A percentile compares a stretch with the other conserved stretches of the same genome.
Evolutionary conservation across 2,113 vertebrate genomes (phyloP).

Genomic region (Nanger granti): DNA sequence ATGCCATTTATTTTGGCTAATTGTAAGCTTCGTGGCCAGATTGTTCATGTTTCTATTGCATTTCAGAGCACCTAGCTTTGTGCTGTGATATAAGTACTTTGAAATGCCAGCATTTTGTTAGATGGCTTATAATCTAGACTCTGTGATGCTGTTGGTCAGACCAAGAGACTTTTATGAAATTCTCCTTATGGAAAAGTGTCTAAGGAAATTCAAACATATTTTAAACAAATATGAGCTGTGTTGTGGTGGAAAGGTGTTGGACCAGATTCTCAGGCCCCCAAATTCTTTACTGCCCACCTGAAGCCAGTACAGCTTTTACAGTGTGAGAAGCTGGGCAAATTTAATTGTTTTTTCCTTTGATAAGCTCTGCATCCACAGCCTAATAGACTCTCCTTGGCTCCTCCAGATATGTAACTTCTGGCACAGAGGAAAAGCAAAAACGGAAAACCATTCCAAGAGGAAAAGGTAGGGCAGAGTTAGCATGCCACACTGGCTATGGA

Average conservation of each 20-base stretch:
- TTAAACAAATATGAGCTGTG: slow-evolving; percentile 2
- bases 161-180: background rate
- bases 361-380: background rate
- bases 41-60: background rate
- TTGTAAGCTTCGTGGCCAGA: background rate
- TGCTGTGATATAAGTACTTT: background rate
- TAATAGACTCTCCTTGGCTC: background rate
- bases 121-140: background rate
- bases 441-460: background rate
- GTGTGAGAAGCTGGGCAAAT: background rate
- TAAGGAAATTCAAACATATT: background rate
- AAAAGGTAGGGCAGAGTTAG: background rate
- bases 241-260: background rate
- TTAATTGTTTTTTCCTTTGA: background rate
- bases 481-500: background rate
- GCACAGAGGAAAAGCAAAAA: background rate
- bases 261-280: background rate
- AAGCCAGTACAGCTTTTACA: background rate
- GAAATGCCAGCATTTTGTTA: background rate
- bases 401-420: background rate
- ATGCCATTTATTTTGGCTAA: slow-evolving; percentile 2
- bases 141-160: background rate
- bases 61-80: background rate
- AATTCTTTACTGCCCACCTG: background rate
- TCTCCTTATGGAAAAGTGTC: background rate